Base-by-base conservation (phyloP, 2,797 vertebrate genomes). In the Periparus ater region DNA sequence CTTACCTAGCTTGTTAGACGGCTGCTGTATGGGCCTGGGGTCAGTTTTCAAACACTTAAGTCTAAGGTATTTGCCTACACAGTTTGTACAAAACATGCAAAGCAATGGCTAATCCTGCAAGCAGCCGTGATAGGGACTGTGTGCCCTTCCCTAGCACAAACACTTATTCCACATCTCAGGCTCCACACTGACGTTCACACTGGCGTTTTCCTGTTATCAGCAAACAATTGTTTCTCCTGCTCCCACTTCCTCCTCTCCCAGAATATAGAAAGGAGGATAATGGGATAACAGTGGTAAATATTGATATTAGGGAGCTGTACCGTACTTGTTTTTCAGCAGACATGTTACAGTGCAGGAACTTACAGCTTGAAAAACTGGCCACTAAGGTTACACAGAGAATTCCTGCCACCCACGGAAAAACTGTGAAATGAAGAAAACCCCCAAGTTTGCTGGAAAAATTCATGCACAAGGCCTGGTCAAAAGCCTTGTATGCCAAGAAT, bases 181-280 rank as follows among this genome's bases (percentile, higher is more conserved):
- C 87, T 81, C 51, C 53, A 65, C n/a, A 6, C 30, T 79, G 63
- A 79, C 30, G 32, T 90, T 93, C 77, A 74, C 74, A 91, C 11
- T 73, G 77, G 53, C 12, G 1, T 95, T 94, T 94, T 94, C 80
- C 80, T 82, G 74, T 94, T 94, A 93, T 90, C 85, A 90, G 36
- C 3, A 1, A 85, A 70, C 47, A 85, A 44, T 61, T 94, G 89
- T 74, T 96, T 92, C 62, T 94, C 88, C 45, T 91, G 87, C 88
- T 96, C 74, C 86, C 53, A 77, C 61, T 88, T 93, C 92, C 80
- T 95, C 67, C 86, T 95, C 71, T 92, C 88, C 60, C 63, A 71
- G 50, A 87, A 87, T 91, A 61, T 72, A 67, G 60, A 93, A 84
- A 68, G 80, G 71, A 95, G 74, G 88, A 87, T 63, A 90, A 81